Conservation (phyloP, 1,140 invertebrate species). For the Saxidomus purpurata region DNA sequence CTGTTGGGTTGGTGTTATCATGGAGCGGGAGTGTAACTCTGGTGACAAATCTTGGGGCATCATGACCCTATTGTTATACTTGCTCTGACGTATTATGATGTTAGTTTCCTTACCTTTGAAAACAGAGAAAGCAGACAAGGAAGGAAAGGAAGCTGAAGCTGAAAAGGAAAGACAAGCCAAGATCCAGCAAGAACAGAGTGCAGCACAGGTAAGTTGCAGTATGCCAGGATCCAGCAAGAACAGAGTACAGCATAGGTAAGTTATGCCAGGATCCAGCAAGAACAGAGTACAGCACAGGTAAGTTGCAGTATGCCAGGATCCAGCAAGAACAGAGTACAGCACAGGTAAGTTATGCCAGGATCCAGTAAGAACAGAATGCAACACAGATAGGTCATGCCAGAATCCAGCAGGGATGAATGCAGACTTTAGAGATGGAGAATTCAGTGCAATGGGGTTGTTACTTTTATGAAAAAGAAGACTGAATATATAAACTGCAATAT, state of each 20-base stretch:
- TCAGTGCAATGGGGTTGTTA: not conserved
- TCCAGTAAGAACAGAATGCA: conserved; percentile 15
- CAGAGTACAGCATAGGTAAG: conserved; percentile 41
- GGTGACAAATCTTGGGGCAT: no score
- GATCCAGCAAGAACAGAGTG: conserved; percentile 26
- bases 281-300: not conserved
- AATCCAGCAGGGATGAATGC: not conserved
- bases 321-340: conserved; percentile 14
- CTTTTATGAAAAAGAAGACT: not conserved
- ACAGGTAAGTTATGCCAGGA: conserved; percentile 56
- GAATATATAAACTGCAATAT: no score
- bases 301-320: no score
- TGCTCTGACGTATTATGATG: no score
- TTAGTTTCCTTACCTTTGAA: no score
- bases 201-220: not conserved
- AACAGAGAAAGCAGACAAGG: conserved; percentile 63
- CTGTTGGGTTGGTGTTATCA: no score
- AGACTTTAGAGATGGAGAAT: not conserved
- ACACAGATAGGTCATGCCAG: not conserved
- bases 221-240: not conserved
- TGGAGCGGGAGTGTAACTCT: no score
- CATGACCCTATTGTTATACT: no score
- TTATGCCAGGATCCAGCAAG: conserved; percentile 52
- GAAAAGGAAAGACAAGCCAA: conserved; percentile 61
- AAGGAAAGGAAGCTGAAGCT: conserved; percentile 52